These are phyloP conservation scores for Tipula vernalis DNA, from an alignment of 2,888 invertebrate genomes.

Conservation along the genomic window DNA sequence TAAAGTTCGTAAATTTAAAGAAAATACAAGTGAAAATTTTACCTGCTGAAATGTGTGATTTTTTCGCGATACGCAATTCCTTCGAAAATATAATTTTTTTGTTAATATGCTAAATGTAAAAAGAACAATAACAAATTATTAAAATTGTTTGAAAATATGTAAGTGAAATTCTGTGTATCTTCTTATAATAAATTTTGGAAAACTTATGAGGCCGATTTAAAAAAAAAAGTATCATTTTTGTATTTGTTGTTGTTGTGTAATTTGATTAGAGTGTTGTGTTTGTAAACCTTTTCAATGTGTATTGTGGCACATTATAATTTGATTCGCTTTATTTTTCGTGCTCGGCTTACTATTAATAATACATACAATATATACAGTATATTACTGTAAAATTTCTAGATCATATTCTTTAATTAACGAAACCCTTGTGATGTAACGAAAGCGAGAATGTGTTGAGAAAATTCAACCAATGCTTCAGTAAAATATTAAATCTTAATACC, in stretches of 20 bases:
- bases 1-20: background rate
- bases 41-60: background rate
- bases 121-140: background rate
- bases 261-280: background rate
- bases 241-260: background rate
- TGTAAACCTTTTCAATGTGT: background rate
- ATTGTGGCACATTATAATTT: background rate
- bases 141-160: background rate
- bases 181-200: background rate
- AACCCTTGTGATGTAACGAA: too few species aligned
- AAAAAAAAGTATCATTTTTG: background rate
- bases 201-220: background rate
- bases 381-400: too few species aligned
- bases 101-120: background rate
- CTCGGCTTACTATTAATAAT: too few species aligned
- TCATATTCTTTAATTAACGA: too few species aligned
- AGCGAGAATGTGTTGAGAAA: too few species aligned
- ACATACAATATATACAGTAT: too few species aligned
- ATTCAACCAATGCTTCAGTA: too few species aligned
- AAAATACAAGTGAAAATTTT: background rate
- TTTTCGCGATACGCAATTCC: background rate
- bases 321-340: background rate
- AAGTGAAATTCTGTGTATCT: background rate
- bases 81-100: background rate
- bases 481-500: too few species aligned